A percentile compares a stretch with the other conserved stretches of the same genome.
Evolutionary conservation across 2,797 vertebrate species (phyloP).

Genomic region (Oryzias sinensis): DNA sequence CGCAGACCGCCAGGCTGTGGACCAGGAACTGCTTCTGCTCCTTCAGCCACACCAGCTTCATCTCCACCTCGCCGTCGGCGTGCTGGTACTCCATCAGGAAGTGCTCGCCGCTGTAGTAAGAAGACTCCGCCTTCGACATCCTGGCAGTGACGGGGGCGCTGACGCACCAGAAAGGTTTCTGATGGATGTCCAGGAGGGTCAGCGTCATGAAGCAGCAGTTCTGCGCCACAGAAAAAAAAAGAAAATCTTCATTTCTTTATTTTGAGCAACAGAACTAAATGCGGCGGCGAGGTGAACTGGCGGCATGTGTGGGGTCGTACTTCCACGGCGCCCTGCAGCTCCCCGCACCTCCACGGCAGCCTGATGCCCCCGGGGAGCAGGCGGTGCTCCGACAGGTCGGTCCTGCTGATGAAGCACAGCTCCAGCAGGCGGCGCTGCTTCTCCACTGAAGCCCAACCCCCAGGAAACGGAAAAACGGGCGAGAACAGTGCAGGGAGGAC

Average conservation of each 20-base stretch:
- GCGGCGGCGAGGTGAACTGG: not conserved
- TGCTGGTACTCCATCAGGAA: conserved; percentile 72
- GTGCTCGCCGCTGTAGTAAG: conserved; percentile 67
- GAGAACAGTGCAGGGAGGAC: no score
- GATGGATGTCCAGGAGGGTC: conserved; percentile 83
- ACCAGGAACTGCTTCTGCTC: conserved; percentile 81
- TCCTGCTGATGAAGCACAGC: conserved; percentile 74
- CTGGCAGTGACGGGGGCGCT: conserved; percentile 76
- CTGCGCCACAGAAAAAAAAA: conserved; percentile 55
- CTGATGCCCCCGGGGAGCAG: conserved; percentile 74
- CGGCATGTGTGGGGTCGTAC: conserved; percentile 29
- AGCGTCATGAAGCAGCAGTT: conserved; percentile 86
- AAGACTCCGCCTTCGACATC: conserved; percentile 9
- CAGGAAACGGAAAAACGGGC: not conserved
- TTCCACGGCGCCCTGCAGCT: conserved; percentile 82
- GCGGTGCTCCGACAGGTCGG: conserved; percentile 71
- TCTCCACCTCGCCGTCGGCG: conserved; percentile 71
- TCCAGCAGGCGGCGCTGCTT: conserved; percentile 74
- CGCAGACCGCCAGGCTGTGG: conserved; percentile 75
- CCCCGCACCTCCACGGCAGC: conserved; percentile 81
- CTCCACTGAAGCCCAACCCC: conserved; percentile 61
- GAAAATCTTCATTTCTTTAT: no score
- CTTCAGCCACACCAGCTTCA: conserved; percentile 79
- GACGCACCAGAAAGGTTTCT: conserved; percentile 88
- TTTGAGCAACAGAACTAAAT: no score